Evolutionary conservation across 2,797 vertebrate species (phyloP).

Genomic region (Scolopax bukidnonensis): DNA sequence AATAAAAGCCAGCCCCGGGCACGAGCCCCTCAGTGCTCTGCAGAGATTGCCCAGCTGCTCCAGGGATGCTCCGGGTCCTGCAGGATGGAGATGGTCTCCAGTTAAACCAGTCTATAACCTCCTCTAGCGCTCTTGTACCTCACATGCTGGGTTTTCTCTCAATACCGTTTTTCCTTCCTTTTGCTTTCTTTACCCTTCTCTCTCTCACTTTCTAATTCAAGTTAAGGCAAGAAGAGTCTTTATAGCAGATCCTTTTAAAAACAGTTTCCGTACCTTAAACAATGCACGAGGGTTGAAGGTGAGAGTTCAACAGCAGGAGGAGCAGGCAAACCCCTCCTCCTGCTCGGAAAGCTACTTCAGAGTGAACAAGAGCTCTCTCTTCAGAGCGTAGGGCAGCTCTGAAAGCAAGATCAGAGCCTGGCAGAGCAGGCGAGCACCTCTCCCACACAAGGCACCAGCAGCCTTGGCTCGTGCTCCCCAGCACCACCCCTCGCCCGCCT

Average conservation of each 20-base stretch:
- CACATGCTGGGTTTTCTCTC: background rate
- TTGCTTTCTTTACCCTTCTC: background rate
- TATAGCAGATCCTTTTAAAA: background rate
- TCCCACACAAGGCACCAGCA: fast-evolving
- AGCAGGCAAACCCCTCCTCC: background rate
- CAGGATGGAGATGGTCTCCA: background rate
- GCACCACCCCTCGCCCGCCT: background rate
- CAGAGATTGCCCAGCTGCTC: background rate
- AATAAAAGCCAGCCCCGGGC: background rate
- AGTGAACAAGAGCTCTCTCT: background rate
- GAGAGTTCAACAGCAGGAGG: background rate
- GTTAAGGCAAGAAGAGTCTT: background rate
- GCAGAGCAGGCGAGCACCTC: background rate
- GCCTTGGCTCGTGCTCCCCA: background rate
- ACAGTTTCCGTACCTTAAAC: background rate
- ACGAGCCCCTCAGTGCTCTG: background rate
- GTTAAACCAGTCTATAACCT: background rate
- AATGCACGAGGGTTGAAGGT: fast-evolving
- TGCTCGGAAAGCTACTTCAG: background rate
- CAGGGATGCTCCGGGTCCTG: background rate
- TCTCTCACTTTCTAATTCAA: background rate
- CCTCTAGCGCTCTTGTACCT: background rate
- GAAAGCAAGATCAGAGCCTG: background rate
- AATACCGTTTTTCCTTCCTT: background rate
- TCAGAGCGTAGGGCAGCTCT: fast-evolving